A percentile compares a stretch with the other conserved stretches of the same genome.
These are phyloP conservation scores for Garra rufa DNA, from an alignment of 2,113 vertebrate species.

Conservation along the genomic window DNA sequence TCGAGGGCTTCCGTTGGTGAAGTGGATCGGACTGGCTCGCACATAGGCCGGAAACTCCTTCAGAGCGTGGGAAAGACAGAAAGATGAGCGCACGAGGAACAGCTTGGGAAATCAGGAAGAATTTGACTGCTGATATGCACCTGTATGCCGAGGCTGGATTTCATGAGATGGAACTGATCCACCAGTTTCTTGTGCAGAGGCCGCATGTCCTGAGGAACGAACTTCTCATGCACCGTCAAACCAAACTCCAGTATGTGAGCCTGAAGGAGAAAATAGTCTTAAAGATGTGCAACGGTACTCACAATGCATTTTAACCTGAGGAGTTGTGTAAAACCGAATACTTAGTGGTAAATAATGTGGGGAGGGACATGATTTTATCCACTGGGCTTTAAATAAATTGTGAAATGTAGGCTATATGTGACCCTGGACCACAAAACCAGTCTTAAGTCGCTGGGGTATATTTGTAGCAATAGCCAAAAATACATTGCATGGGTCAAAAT, in stretches of 20 bases:
- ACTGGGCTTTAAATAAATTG: no score
- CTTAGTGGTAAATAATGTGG: neutral
- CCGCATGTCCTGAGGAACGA: constrained; percentile 97
- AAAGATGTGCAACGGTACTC: neutral
- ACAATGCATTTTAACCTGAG: neutral
- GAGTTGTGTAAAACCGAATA: neutral
- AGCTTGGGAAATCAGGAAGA: neutral
- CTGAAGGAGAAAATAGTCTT: constrained; percentile 64
- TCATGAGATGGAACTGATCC: constrained; percentile 98
- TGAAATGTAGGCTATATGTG: no score
- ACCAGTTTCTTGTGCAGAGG: constrained; percentile 96
- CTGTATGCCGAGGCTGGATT: constrained; percentile 98
- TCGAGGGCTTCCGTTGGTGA: constrained; percentile 93
- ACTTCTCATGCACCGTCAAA: constrained; percentile 93
- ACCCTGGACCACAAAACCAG: no score
- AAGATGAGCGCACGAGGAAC: neutral
- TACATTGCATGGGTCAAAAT: no score
- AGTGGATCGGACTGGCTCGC: constrained; percentile 90
- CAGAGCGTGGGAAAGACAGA: constrained; percentile 3
- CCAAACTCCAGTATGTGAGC: constrained; percentile 97
- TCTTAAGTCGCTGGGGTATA: no score
- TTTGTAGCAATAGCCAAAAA: no score
- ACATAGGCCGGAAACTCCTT: constrained; percentile 92
- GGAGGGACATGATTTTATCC: neutral
- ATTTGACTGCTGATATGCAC: constrained; percentile 66